Base-by-base conservation (phyloP, 2,113 vertebrate species). In the Cyrtonyx montezumae region DNA sequence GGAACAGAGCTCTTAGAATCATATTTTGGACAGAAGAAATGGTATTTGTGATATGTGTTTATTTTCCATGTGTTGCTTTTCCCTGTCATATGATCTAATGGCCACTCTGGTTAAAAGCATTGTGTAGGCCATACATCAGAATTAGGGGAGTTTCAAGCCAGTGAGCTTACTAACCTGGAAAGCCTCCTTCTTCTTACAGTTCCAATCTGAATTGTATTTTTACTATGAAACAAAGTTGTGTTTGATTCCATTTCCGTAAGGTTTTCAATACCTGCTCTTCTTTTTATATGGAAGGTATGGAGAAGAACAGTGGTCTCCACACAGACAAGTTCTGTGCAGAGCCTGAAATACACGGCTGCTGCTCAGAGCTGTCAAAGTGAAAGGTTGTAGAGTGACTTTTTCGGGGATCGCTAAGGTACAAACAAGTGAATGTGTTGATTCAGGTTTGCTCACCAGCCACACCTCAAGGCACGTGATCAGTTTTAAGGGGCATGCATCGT, bases 21-120 rank as follows among this genome's bases (percentile, higher is more conserved):
- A 79, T 46, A 37, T 82, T 96, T 96, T 84, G 96, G 46, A 71
- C 87, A 95, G 89, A 96, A 96, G 42, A 21, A 34, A 46, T 59
- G 80, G 10, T 67, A 49, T n/a, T 16, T 93, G 67, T 73, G 70
- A 70, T 69, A 32, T 30, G 40, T 83, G 36, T 51, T 71, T 67
- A 10, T 88, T 96, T 88, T 81, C 75, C 87, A 32, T 56, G 49
- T 75, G 17, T 69, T 81, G 22, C 65, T 95, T 88, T 80, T 66
- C 30, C 66, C 51, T 69, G 85, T 79, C 75, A 48, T 43, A 42
- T 69, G 5, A n/a, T 79, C 69, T 88, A 14, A 17, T 4, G 58
- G 58, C 63, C 32, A 61, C 30, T 5, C 40, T 84, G n/a, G 77
- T 81, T 92, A 56, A 69, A 73, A 66, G 90, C 74, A 90, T n/a